Evolutionary conservation across 2,888 invertebrate species (phyloP), one percentile per base, ranked within the genome.

Genomic region (Actias luna): DNA sequence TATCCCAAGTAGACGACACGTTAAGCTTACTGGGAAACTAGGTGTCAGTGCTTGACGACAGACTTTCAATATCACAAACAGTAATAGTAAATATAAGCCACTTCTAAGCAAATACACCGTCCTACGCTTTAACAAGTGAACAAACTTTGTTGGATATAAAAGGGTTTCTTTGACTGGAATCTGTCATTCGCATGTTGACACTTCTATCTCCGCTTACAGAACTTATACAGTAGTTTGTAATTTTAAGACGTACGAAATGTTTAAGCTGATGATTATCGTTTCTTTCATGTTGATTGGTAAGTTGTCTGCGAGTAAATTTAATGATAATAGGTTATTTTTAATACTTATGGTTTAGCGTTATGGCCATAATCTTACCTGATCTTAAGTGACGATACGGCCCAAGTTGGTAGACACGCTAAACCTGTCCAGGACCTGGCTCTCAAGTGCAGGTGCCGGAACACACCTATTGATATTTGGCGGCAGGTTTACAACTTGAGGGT

Each of bases 221-320:
- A 7, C n/a, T 29, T 18, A 27, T 29, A 29, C 5, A 29, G 4
- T 12, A 2, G 0, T 18, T 42, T 46, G 18, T 2, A 18, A 8
- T 50, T 50, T 50, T 22, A 14, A 12, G 27, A 27, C 50, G 2
- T 2, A 55, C 16, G 74, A 67, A 70, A 91, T 91, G 91, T 80
- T 89, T 61, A 91, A 91, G 67, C 70, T 91, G 14, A 80, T 85
- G 0, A 85, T 85, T 1, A 73, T 90, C 0, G 75, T 89, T 25
- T 88, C 89, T 3, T 69, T 91, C n/a, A 76, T 90, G 81, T 79
- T 90, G 33, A 85, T 91, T 58, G 90, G 91, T 91, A 75, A 90
- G 89, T 83, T 12, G 42, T 63, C 63, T 42, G 18, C 8, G 18
- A 18, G 5, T 18, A 8, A 18, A 18, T 5, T 42, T 46, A 22